phyloP scores from a whole-genome alignment of 2,888 invertebrate species.

The Rhingia rostrata region DNA sequence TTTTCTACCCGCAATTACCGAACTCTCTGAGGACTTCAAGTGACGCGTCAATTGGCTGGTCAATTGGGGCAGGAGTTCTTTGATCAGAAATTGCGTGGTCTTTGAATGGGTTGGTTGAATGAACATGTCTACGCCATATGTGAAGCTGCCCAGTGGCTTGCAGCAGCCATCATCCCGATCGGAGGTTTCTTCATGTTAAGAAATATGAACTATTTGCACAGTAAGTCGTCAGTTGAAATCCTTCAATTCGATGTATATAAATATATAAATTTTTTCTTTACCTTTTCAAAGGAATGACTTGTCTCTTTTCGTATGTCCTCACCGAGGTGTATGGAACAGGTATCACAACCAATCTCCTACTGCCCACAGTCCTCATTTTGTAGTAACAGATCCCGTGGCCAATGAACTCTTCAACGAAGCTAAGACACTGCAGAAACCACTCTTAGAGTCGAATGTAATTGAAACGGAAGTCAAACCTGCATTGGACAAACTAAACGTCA shows the following conservation, averaged over 20 bases:
- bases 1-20: slow-evolving; percentile 98
- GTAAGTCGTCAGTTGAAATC: slow-evolving; percentile 83
- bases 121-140: slow-evolving; percentile 99
- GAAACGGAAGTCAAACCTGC: slow-evolving; percentile 97
- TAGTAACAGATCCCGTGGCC: slow-evolving; percentile 98
- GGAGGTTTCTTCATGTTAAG: slow-evolving; percentile 96
- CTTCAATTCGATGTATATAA: too few species aligned
- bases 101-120: slow-evolving; percentile 99
- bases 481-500: slow-evolving; percentile 95
- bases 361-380: slow-evolving; percentile 96
- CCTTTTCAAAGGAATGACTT: slow-evolving; percentile 95
- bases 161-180: slow-evolving; percentile 98
- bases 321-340: slow-evolving; percentile 96
- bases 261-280: slow-evolving; percentile 18
- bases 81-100: slow-evolving; percentile 97
- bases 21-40: slow-evolving; percentile 98
- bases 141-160: slow-evolving; percentile 99
- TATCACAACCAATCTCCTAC: slow-evolving; percentile 94
- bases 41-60: slow-evolving; percentile 98
- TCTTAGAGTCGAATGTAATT: slow-evolving; percentile 92
- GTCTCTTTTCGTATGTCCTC: slow-evolving; percentile 97
- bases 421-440: slow-evolving; percentile 96
- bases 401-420: slow-evolving; percentile 99
- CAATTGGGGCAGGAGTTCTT: slow-evolving; percentile 99
- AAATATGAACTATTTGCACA: slow-evolving; percentile 98